Evolutionary conservation across 2,888 invertebrate species (phyloP), one percentile per base, ranked within the genome.

Genomic region (Epirrita christyi): DNA sequence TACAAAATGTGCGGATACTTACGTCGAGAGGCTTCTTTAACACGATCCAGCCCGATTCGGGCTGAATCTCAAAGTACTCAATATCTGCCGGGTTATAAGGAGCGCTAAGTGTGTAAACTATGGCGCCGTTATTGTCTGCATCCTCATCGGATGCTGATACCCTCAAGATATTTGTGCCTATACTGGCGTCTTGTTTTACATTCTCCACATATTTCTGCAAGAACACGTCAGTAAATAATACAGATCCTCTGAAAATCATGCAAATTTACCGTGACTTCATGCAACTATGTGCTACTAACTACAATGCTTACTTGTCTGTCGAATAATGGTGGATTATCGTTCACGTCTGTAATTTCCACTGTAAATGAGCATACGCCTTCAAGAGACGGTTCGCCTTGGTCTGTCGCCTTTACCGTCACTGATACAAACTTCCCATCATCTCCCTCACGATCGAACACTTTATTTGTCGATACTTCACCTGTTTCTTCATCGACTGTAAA

Each of bases 341-440:
- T 99, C 42, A 98, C 97, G 85, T 99, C 99, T 0, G 98, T 98
- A 51, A 99, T 98, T 93, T 98, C 98, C 44, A 98, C 98, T 11
- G 98, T 98, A 83, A 99, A 99, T 6, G 99, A 99, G 86, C 99
- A 99, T 67, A 99, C 98, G 27, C 99, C 98, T 87, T 99, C 99
- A 68, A 99, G 87, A 0, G 98, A 98, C 0, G 99, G 98, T 83
- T 98, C 98, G n/a, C 99, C 99, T 82, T 98, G 97, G 94, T 99
- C 99, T 0, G 98, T 98, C 5, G 99, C 99, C 89, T 99, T 98
- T 0, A 99, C 97, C 0, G 98, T 99, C 5, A 98, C 98, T 0
- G 98, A 98, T 6, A 98, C 98, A 85, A 98, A 98, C 89, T 98
- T 98, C 7, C 98, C 98, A 82, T 98, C 98, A 73, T 99, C 98